phyloP scores from a whole-genome alignment of 2,888 invertebrate genomes.

The Agapostemon virescens region DNA sequence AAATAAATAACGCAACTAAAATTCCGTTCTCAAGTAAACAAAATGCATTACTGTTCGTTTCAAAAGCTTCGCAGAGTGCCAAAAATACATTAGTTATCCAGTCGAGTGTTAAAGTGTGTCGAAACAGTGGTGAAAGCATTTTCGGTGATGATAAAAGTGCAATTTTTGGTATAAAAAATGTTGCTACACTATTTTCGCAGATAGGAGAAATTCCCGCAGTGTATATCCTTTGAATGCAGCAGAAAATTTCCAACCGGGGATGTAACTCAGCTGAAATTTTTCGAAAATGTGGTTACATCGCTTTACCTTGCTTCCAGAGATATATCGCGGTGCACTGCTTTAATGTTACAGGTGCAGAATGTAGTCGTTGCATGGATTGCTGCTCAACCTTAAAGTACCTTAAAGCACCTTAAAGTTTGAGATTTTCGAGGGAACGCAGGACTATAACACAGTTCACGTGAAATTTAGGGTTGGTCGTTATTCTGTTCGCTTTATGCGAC shows the following conservation, averaged over 20 bases:
- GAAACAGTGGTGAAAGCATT: too few relatives aligned
- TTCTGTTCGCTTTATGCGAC: constrained; percentile 1
- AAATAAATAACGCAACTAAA: too few relatives aligned
- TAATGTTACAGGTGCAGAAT: constrained; percentile 11
- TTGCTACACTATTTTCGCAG: not conserved
- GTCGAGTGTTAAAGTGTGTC: too few relatives aligned
- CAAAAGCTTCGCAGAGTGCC: too few relatives aligned
- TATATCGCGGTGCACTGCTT: not conserved
- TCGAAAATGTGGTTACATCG: constrained; percentile 8
- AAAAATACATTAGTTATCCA: too few relatives aligned
- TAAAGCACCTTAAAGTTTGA: constrained; percentile 11
- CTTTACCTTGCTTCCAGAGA: not conserved
- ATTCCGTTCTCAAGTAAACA: too few relatives aligned
- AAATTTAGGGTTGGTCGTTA: constrained; percentile 14
- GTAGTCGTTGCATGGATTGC: constrained; percentile 10
- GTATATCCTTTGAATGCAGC: not conserved
- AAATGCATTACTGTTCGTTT: too few relatives aligned
- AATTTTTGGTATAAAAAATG: not conserved
- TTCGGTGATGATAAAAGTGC: not conserved
- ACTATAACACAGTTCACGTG: constrained; percentile 2
- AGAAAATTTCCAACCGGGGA: not conserved
- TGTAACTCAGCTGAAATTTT: not conserved
- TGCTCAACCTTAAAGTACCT: constrained; percentile 9
- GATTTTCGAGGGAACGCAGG: not conserved
- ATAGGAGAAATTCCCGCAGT: not conserved